These are phyloP conservation scores for Gavia stellata DNA, from an alignment of 2,113 vertebrate species.

Conservation along the genomic window DNA sequence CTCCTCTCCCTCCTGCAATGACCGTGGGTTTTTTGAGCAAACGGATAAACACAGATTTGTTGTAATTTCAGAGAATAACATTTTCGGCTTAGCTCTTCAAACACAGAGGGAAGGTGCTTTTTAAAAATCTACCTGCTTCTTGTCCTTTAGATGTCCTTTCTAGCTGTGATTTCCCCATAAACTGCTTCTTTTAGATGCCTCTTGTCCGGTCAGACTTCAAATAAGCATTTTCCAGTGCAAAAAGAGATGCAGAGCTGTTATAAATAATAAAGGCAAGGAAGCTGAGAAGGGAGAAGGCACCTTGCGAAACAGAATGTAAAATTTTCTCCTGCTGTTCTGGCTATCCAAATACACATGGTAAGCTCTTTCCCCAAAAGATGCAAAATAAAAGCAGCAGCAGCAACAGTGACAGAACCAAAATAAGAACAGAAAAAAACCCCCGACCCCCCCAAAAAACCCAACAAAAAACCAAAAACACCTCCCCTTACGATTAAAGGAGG, in stretches of 20 bases:
- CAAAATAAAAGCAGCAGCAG: not conserved
- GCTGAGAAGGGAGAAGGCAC: not conserved
- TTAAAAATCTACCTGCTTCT: not conserved
- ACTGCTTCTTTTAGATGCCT: not conserved
- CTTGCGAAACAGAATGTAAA: not conserved
- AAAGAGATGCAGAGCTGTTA: not conserved
- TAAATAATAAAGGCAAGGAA: not conserved
- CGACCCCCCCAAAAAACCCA: too few species aligned
- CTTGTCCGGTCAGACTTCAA: not conserved
- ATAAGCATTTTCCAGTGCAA: not conserved
- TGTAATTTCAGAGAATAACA: not conserved
- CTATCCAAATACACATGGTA: not conserved
- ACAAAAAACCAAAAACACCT: not conserved
- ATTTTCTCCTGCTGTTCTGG: not conserved
- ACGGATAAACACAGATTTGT: not conserved
- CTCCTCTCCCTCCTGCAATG: not conserved
- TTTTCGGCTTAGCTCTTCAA: not conserved
- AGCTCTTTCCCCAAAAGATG: not conserved
- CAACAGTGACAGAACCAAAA: not conserved
- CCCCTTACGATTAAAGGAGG: not conserved
- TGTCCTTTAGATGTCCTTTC: not conserved
- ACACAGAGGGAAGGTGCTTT: not conserved
- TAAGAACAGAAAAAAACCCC: not conserved
- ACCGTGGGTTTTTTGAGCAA: not conserved
- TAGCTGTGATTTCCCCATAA: not conserved